Evolutionary conservation across 1,140 invertebrate genomes (phyloP).

Genomic region (Dreissena polymorpha): DNA sequence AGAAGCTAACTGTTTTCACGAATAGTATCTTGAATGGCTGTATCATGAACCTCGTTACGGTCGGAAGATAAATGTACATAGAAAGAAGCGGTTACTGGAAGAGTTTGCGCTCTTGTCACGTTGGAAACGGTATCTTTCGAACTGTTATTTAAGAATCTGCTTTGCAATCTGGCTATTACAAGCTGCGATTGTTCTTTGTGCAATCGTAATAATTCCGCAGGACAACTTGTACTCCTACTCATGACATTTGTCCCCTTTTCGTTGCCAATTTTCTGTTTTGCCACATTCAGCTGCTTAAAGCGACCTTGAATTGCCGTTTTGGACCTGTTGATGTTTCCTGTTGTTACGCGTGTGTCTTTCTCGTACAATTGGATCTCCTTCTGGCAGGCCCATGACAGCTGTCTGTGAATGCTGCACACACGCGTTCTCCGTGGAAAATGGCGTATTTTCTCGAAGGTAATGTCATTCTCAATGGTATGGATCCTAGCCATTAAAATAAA

Average conservation of each 20-base stretch:
- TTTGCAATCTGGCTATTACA: too few species aligned
- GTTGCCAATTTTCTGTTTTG: slow-evolving; percentile 24
- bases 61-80: too few species aligned
- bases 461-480: slow-evolving; percentile 60
- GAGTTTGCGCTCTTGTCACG: too few species aligned
- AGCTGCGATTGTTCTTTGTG: too few species aligned
- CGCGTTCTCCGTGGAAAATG: slow-evolving; percentile 56
- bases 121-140: too few species aligned
- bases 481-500: slow-evolving; percentile 34
- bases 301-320: slow-evolving; percentile 48
- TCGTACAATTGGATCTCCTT: slow-evolving; percentile 57
- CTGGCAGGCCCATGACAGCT: slow-evolving; percentile 59
- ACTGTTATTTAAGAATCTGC: too few species aligned
- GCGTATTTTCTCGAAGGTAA: slow-evolving; percentile 60
- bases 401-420: slow-evolving; percentile 57
- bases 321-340: slow-evolving; percentile 46
- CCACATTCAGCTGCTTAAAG: slow-evolving; percentile 36
- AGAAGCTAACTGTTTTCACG: too few species aligned
- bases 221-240: slow-evolving; percentile 23
- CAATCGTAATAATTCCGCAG: slow-evolving; percentile 4
- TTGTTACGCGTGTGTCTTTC: slow-evolving; percentile 52
- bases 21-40: too few species aligned
- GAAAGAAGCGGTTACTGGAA: too few species aligned
- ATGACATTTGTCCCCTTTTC: neutral
- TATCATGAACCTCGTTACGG: too few species aligned